phyloP scores from a whole-genome alignment of 2,113 vertebrate genomes.

The Planiliza haematocheilus region DNA sequence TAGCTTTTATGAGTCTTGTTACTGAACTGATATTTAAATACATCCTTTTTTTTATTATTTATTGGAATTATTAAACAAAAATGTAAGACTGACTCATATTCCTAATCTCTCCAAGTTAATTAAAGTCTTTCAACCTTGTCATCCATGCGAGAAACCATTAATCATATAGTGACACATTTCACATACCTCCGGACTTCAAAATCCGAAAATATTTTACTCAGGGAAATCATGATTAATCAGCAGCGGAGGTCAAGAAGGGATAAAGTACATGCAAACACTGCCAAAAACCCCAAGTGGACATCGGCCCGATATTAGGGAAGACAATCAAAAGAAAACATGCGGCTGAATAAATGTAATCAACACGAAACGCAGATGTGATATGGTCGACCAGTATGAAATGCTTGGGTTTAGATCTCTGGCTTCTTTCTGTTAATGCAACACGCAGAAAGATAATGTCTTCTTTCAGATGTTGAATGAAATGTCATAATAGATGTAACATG shows the following conservation, averaged over 20 bases:
- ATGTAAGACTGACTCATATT: constrained; percentile 1
- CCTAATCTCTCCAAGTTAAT: background rate
- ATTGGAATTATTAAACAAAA: background rate
- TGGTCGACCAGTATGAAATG: constrained; percentile 16
- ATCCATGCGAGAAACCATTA: constrained; percentile 21
- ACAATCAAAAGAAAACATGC: constrained; percentile 53
- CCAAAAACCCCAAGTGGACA: constrained; percentile 36
- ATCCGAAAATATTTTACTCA: constrained; percentile 4
- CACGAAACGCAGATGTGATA: constrained; percentile 57
- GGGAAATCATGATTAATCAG: constrained; percentile 25
- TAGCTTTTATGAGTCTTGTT: background rate
- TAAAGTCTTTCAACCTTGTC: background rate
- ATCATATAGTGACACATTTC: constrained; percentile 21
- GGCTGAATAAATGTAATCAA: constrained; percentile 32
- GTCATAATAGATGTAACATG: background rate
- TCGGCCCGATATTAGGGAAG: constrained; percentile 27
- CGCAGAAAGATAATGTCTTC: background rate
- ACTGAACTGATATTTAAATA: background rate
- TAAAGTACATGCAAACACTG: constrained; percentile 41
- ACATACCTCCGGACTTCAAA: constrained; percentile 14
- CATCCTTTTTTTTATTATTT: background rate
- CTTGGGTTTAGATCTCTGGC: constrained; percentile 1
- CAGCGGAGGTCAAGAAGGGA: constrained; percentile 11
- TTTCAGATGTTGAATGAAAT: background rate
- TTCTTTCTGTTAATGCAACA: background rate